Evolutionary conservation across 1,140 invertebrate genomes (phyloP), one percentile per base, ranked within the genome.

Genomic region (Aphelenchoides fujianensis): DNA sequence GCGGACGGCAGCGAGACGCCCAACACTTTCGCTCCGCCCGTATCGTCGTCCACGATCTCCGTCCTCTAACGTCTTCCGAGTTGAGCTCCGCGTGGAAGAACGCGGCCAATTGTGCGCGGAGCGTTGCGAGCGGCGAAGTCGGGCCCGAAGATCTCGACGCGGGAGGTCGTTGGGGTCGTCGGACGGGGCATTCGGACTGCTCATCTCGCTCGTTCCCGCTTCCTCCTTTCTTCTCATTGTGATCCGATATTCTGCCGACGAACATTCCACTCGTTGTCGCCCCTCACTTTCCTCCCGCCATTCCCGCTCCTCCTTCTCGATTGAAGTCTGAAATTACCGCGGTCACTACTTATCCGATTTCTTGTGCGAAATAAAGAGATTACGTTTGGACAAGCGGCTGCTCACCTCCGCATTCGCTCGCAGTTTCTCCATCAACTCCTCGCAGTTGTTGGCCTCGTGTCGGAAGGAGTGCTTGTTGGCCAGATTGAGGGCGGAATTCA

Each of bases 91-190:
- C 30, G 0, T 34, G 16, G 31, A 30, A 35, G 31, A 66, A n/a
- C 3, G n/a, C 31, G n/a, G 19, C 59, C 59, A 61, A 19, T n/a
- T 16, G n/a, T 48, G 31, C 0, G 19, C 27, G 16, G 32, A 66
- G n/a, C 32, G 12, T 3, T 66, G 36, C 27, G 36, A 66, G n/a
- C 63, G 63, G n/a, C 59, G 3, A 36, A 66, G 16, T 19, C 34
- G 28, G 28, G 55, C 19, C 23, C 5, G 5, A 7, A 59, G 7
- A 7, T 59, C 19, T 5, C 34, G 5, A 7, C 23, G 7, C 34
- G 5, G 19, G 7, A 30, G 5, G 7, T 5, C 5, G 34, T 16
- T 30, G 34, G 34, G 28, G 5, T 7, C 55, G 55, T 19, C 55
- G 5, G 34, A 16, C 34, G 28, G 12, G 55, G 12, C 5, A 59